Evolutionary conservation across 2,797 vertebrate genomes (phyloP).

Genomic region (Ciconia nigra): DNA sequence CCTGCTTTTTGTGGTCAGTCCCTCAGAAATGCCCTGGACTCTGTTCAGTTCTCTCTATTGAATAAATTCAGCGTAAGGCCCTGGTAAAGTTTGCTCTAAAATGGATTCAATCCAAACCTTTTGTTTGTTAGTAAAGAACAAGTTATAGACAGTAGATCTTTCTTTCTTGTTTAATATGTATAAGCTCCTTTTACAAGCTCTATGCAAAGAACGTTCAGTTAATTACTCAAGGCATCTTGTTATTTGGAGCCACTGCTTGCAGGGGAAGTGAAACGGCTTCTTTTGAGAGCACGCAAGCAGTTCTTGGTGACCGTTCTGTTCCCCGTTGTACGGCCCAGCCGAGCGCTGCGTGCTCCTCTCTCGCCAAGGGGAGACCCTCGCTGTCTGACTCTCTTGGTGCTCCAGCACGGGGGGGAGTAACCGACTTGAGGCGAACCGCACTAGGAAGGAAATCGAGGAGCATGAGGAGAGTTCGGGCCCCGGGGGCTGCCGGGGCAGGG

Average conservation of each 20-base stretch:
- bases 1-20: not conserved
- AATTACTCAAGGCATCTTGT: constrained; percentile 28
- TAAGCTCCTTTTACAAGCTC: constrained; percentile 19
- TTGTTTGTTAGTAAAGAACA: not conserved
- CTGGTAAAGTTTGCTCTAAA: not conserved
- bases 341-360: not conserved
- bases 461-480: not conserved
- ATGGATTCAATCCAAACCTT: not conserved
- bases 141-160: not conserved
- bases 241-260: constrained; percentile 2
- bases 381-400: not conserved
- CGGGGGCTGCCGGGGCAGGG: not conserved
- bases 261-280: not conserved
- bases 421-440: not conserved
- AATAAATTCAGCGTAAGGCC: not conserved
- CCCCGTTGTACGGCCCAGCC: not conserved
- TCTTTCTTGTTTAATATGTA: constrained; percentile 6
- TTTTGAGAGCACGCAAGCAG: not conserved
- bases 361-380: not conserved
- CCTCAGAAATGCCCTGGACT: not conserved
- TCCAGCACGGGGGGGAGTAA: not conserved
- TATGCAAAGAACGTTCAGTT: constrained; percentile 35
- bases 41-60: not conserved
- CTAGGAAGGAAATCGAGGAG: rapidly evolving
- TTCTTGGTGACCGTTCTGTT: not conserved